A percentile compares a stretch with the other conserved stretches of the same genome.
phyloP scores from a whole-genome alignment of 2,797 vertebrate species.

The Rousettus madagascariensis region DNA sequence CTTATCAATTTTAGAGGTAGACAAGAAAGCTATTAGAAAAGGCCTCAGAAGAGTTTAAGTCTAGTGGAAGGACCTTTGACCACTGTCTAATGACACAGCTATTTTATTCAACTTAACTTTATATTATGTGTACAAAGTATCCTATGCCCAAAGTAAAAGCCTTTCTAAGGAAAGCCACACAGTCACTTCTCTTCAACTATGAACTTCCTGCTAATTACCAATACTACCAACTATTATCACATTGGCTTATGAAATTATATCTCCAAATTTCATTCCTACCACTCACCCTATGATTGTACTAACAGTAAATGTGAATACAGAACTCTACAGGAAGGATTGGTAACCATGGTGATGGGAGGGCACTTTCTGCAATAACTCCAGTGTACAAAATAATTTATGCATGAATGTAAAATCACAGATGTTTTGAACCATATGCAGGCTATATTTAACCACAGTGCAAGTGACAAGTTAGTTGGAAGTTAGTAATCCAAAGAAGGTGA shows the following conservation, averaged over 20 bases:
- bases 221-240: background rate
- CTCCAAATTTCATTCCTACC: background rate
- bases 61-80: background rate
- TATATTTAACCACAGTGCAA: constrained; percentile 72
- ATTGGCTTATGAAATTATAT: background rate
- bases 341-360: constrained; percentile 68
- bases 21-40: background rate
- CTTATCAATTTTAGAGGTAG: background rate
- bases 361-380: constrained; percentile 59
- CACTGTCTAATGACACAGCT: background rate
- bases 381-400: constrained; percentile 79
- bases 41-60: background rate
- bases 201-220: constrained; percentile 21
- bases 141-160: background rate
- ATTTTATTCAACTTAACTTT: background rate
- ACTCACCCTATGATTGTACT: constrained; percentile 57
- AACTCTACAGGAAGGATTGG: constrained; percentile 33
- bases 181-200: background rate
- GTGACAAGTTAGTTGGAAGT: constrained; percentile 72
- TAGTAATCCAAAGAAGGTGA: constrained; percentile 67
- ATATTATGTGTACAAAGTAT: background rate
- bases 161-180: background rate
- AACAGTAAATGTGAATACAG: constrained; percentile 54
- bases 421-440: constrained; percentile 78
- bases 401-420: constrained; percentile 76